Evolutionary conservation across 2,888 invertebrate genomes (phyloP).

Genomic region (Prenolepis imparis): DNA sequence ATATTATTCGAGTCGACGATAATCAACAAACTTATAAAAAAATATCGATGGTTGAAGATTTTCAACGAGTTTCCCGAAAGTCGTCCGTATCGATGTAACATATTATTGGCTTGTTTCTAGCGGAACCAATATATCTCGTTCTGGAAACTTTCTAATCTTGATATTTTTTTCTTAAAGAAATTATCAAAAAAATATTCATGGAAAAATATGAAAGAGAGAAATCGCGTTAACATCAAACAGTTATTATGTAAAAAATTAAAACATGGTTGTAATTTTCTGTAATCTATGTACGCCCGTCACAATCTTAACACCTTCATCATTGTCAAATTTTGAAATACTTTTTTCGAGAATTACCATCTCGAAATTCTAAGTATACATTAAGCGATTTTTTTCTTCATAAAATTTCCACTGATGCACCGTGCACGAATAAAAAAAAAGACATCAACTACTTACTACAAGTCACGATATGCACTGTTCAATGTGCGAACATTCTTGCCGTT

Average conservation of each 20-base stretch:
- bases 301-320: not conserved
- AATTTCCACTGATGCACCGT: slow-evolving; percentile 14
- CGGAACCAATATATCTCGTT: not conserved
- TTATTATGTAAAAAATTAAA: slow-evolving; percentile 2
- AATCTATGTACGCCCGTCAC: not conserved
- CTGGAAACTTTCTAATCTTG: not conserved
- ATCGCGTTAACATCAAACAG: not conserved
- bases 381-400: slow-evolving; percentile 50
- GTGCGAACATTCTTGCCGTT: slow-evolving; percentile 35
- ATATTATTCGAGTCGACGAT: not conserved
- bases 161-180: not conserved
- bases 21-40: not conserved
- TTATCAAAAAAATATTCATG: not conserved
- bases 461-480: not conserved
- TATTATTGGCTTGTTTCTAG: not conserved
- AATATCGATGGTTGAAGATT: not conserved
- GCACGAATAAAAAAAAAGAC: slow-evolving; percentile 36
- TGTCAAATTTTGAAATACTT: slow-evolving; percentile 3
- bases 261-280: slow-evolving; percentile 14
- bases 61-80: not conserved
- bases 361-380: slow-evolving; percentile 39
- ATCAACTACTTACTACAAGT: slow-evolving; percentile 49
- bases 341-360: not conserved
- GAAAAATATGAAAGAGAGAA: not conserved
- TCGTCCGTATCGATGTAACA: not conserved